Conservation (phyloP, 1,140 invertebrate genomes). For the Drosophila sp. region DNA sequence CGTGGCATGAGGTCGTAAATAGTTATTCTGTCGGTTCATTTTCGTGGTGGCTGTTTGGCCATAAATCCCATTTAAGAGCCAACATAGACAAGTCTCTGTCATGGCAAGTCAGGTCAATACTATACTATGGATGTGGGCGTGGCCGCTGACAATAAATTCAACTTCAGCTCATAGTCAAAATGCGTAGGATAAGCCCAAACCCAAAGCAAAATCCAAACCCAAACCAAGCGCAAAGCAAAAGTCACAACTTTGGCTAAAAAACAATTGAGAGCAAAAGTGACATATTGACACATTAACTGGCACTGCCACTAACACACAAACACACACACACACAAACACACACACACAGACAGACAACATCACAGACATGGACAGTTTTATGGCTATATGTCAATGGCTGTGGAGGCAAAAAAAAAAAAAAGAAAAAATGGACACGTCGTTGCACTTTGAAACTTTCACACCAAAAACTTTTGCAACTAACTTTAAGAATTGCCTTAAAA, state of each 20-base stretch:
- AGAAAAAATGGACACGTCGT: constrained; percentile 11
- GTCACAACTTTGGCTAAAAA: constrained; percentile 21
- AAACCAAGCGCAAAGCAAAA: constrained; percentile 4
- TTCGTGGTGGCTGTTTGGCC: constrained; percentile 22
- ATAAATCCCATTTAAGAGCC: constrained; percentile 53
- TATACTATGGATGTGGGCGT: neutral
- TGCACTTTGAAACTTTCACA: neutral
- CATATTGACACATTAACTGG: constrained; percentile 61
- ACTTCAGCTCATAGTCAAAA: constrained; percentile 9
- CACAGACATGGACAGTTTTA: constrained; percentile 23
- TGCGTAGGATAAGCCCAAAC: neutral
- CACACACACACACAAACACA: constrained; percentile 9
- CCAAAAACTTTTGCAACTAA: neutral
- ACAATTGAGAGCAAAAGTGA: constrained; percentile 59
- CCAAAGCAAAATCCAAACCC: neutral
- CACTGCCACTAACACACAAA: constrained; percentile 24
- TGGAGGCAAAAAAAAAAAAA: neutral
- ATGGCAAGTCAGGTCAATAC: constrained; percentile 11
- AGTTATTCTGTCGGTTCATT: constrained; percentile 15
- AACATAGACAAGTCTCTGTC: neutral
- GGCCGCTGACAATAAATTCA: constrained; percentile 7
- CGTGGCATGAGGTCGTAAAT: constrained; percentile 11
- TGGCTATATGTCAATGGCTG: constrained; percentile 21
- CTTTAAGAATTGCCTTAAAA: neutral
- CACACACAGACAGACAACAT: neutral